These are phyloP conservation scores for Drosophila infuscata DNA, from an alignment of 2,888 invertebrate species.

Conservation along the genomic window DNA sequence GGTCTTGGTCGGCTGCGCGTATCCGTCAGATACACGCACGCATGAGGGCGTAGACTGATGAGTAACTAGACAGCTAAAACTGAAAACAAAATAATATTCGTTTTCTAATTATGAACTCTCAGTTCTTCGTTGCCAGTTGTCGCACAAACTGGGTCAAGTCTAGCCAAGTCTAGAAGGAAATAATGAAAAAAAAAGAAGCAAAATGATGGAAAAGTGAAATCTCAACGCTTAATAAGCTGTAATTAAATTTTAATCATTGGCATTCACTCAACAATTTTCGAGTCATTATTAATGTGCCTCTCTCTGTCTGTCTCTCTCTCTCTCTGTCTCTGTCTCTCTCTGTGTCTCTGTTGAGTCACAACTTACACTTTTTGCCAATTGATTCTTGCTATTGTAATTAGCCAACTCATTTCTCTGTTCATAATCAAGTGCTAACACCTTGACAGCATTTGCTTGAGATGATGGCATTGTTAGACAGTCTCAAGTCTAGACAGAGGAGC, in stretches of 20 bases:
- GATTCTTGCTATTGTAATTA: conserved; percentile 56
- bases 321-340: background rate
- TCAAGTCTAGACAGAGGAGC: conserved; percentile 51
- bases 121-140: conserved; percentile 40
- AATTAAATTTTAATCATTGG: conserved; percentile 70
- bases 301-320: background rate
- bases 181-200: conserved; percentile 20
- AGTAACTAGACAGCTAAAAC: conserved; percentile 39
- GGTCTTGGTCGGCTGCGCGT: conserved; percentile 71
- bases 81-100: conserved; percentile 41
- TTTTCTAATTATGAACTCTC: conserved; percentile 61
- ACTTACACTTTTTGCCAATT: conserved; percentile 66
- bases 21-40: conserved; percentile 58
- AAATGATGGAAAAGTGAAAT: conserved; percentile 70
- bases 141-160: conserved; percentile 69
- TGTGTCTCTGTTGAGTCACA: conserved; percentile 40
- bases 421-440: conserved; percentile 46
- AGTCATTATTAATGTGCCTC: conserved; percentile 18
- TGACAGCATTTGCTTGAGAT: conserved; percentile 36
- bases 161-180: conserved; percentile 33
- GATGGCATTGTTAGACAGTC: conserved; percentile 38
- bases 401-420: conserved; percentile 38
- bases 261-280: conserved; percentile 31
- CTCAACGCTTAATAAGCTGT: conserved; percentile 53
- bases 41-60: conserved; percentile 70